These are phyloP conservation scores for Agriotes lineatus DNA, from an alignment of 2,888 invertebrate genomes.

Conservation along the genomic window DNA sequence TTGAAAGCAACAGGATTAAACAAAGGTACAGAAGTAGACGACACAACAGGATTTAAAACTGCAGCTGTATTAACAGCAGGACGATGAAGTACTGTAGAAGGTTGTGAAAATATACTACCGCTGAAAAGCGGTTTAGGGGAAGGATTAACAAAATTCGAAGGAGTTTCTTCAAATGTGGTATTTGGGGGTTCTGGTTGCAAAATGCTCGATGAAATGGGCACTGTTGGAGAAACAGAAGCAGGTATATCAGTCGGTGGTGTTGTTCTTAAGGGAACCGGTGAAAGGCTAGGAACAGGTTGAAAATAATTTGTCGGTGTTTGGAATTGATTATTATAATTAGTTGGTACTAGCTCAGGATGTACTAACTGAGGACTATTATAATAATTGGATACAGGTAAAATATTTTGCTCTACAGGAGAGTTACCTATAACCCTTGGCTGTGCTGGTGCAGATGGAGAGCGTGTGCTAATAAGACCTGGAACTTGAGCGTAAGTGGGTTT, in stretches of 20 bases:
- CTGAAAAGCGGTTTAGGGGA: not conserved
- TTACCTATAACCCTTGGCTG: not conserved
- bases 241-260: not conserved
- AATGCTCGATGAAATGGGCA: slow-evolving; percentile 5
- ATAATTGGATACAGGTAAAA: slow-evolving; percentile 18
- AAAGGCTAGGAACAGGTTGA: slow-evolving; percentile 31
- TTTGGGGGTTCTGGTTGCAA: slow-evolving; percentile 15
- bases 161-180: slow-evolving; percentile 13
- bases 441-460: slow-evolving; percentile 13
- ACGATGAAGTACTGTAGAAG: not conserved
- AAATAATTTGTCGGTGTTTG: slow-evolving; percentile 39
- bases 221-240: not conserved
- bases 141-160: slow-evolving; percentile 23
- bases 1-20: not conserved
- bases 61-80: not conserved
- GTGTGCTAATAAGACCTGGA: slow-evolving; percentile 72
- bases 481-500: slow-evolving; percentile 83
- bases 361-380: not conserved
- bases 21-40: slow-evolving; percentile 25
- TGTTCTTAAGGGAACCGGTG: not conserved
- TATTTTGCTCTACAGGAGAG: slow-evolving; percentile 8
- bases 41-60: not conserved
- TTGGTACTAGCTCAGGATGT: not conserved
- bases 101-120: not conserved
- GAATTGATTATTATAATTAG: slow-evolving; percentile 8